Conservation (phyloP, 37 sponge, comb jelly and placozoan species). For the Haliclona indistincta region DNA sequence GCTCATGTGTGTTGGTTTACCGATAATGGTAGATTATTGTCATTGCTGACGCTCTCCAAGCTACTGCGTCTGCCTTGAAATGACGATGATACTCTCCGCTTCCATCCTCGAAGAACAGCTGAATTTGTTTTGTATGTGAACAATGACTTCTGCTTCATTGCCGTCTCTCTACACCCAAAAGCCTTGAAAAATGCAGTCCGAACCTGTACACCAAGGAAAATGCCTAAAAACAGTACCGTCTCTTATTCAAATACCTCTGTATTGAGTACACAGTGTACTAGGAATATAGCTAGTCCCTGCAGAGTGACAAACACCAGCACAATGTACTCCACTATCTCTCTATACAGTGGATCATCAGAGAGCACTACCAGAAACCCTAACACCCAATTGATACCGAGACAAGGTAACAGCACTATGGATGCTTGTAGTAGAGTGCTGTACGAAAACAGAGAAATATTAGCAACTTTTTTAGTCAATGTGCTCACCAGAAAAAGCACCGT, state of each 20-base stretch:
- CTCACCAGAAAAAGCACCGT: conserved; percentile 21
- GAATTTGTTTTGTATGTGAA: neutral
- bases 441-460: neutral
- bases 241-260: conserved; percentile 50
- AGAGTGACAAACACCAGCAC: conserved; percentile 62
- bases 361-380: conserved; percentile 69
- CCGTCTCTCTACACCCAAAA: conserved; percentile 33
- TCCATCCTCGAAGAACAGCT: neutral
- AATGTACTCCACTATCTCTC: conserved; percentile 54
- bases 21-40: too few species aligned
- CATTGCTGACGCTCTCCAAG: too few species aligned
- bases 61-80: neutral
- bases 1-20: too few species aligned
- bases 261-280: conserved; percentile 71
- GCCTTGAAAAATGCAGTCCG: conserved; percentile 41
- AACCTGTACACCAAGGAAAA: conserved; percentile 28
- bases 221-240: neutral
- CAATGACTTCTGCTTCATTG: conserved; percentile 20
- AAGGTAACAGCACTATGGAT: conserved; percentile 58
- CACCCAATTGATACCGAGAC: conserved; percentile 71
- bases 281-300: conserved; percentile 77
- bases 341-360: conserved; percentile 6
- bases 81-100: neutral
- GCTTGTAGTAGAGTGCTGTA: conserved; percentile 52
- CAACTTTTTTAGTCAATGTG: neutral